Conservation (phyloP, 2,113 vertebrate genomes). For the Salvelinus sp. region DNA sequence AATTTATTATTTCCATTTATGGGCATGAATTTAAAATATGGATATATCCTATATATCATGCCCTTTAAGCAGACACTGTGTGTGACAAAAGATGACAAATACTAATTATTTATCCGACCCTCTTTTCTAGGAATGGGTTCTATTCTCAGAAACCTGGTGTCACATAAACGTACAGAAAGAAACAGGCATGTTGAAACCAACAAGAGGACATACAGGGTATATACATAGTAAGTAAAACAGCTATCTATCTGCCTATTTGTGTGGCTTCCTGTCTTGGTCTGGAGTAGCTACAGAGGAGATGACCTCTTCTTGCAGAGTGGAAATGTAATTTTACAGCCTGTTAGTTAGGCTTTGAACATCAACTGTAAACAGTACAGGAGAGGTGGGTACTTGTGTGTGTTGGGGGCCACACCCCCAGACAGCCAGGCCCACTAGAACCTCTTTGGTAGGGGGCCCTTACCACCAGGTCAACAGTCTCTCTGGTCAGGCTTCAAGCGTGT, state of each 20-base stretch:
- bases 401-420: conserved; percentile 31
- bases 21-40: conserved; percentile 7
- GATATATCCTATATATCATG: neutral
- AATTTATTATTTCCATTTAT: conserved; percentile 17
- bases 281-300: conserved; percentile 39
- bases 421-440: neutral
- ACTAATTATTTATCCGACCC: too few relatives aligned
- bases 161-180: neutral
- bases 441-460: conserved; percentile 20
- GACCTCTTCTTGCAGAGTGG: conserved; percentile 52
- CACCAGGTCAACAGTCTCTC: conserved; percentile 36
- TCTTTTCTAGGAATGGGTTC: too few relatives aligned
- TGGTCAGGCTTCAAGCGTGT: conserved; percentile 36
- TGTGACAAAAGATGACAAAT: too few relatives aligned
- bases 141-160: too few relatives aligned
- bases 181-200: neutral
- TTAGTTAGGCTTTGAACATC: conserved; percentile 62
- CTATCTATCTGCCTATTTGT: conserved; percentile 50
- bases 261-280: conserved; percentile 54
- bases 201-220: conserved; percentile 19
- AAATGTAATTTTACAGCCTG: conserved; percentile 74
- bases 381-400: conserved; percentile 33
- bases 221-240: conserved; percentile 64
- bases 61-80: too few relatives aligned
- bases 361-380: conserved; percentile 53